Percentiles rank a stretch among this genome's conserved stretches.
These are phyloP conservation scores for Scaptomyza graminum DNA, from an alignment of 1,140 invertebrate genomes.

Conservation along the genomic window DNA sequence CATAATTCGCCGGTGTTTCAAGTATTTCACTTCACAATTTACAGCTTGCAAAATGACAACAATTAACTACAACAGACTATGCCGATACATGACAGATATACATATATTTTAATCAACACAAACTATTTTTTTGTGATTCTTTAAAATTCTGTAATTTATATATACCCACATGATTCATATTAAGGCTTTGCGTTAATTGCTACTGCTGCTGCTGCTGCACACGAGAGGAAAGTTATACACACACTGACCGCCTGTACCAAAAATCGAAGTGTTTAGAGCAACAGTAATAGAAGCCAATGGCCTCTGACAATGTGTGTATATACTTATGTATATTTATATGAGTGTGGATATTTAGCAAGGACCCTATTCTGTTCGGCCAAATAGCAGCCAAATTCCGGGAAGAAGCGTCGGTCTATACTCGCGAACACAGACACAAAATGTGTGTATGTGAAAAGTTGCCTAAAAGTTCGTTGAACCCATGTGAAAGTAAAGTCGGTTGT, in stretches of 20 bases:
- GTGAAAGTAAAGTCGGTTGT: constrained; percentile 60
- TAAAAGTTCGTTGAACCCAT: constrained; percentile 75
- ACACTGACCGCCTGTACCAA: constrained; percentile 61
- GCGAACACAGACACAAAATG: constrained; percentile 12
- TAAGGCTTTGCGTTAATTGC: constrained; percentile 16
- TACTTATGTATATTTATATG: constrained; percentile 18
- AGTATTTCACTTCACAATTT: too few species aligned
- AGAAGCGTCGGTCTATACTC: constrained; percentile 34
- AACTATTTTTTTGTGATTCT: not conserved
- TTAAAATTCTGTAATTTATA: not conserved
- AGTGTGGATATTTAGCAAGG: constrained; percentile 18
- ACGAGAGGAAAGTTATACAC: constrained; percentile 54
- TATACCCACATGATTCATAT: constrained; percentile 45
- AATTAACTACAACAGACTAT: too few species aligned
- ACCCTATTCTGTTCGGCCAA: constrained; percentile 21
- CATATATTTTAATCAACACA: not conserved
- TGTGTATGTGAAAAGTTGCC: constrained; percentile 55
- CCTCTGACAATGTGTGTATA: constrained; percentile 39
- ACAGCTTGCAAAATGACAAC: too few species aligned
- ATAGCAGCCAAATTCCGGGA: constrained; percentile 25
- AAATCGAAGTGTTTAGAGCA: constrained; percentile 58
- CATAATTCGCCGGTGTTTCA: too few species aligned
- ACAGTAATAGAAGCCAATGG: constrained; percentile 50
- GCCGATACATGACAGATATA: too few species aligned
- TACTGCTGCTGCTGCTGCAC: constrained; percentile 40